A percentile compares a stretch with the other conserved stretches of the same genome.
phyloP scores from a whole-genome alignment of 2,113 vertebrate species.

The Glaucomys volans region DNA sequence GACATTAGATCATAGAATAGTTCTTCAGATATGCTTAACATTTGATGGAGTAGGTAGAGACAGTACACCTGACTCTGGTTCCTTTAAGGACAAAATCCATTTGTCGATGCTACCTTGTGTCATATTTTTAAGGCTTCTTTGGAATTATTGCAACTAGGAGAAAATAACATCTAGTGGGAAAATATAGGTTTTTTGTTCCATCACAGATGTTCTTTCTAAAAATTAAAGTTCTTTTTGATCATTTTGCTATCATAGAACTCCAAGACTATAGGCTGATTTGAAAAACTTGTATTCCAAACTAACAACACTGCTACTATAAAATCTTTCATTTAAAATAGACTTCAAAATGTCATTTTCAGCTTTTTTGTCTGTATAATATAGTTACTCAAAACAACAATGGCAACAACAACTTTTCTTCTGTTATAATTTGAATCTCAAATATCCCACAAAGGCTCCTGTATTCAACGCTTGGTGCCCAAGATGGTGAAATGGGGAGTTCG shows the following conservation, averaged over 20 bases:
- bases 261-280: neutral
- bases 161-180: neutral
- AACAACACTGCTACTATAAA: neutral
- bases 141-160: neutral
- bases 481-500: too few relatives aligned
- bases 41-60: neutral
- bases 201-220: neutral
- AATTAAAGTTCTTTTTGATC: neutral
- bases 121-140: neutral
- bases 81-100: neutral
- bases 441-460: neutral
- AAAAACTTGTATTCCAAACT: neutral
- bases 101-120: neutral
- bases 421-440: neutral
- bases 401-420: neutral
- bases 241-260: neutral
- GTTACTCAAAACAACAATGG: neutral
- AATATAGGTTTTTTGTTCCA: conserved; percentile 29
- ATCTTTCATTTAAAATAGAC: conserved; percentile 1
- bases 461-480: too few relatives aligned
- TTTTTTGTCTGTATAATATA: neutral
- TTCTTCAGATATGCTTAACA: neutral
- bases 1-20: neutral
- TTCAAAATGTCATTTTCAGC: neutral
- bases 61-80: neutral